Conservation (phyloP, 2,888 invertebrate genomes). For the Merodon equestris region DNA sequence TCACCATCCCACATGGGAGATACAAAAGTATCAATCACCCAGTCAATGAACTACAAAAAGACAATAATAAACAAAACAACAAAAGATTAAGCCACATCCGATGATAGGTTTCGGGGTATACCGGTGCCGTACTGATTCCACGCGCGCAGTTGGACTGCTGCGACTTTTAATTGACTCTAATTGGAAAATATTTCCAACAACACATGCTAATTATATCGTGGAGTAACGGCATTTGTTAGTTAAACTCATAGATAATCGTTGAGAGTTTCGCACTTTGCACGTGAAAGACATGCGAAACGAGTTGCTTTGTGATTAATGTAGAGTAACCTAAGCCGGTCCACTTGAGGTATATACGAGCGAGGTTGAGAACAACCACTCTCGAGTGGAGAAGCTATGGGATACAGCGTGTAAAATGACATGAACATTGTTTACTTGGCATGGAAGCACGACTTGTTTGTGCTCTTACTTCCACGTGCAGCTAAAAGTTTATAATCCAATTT, state of each 20-base stretch:
- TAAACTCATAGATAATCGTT: conserved; percentile 45
- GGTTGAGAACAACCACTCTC: too few species aligned
- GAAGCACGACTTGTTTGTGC: too few species aligned
- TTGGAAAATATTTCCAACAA: conserved; percentile 50
- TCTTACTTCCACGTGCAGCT: too few species aligned
- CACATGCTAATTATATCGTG: conserved; percentile 54
- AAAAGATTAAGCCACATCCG: background rate
- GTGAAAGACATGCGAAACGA: conserved; percentile 36
- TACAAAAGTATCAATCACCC: conserved; percentile 16
- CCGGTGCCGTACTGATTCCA: background rate
- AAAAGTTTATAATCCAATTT: too few species aligned
- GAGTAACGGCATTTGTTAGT: conserved; percentile 49
- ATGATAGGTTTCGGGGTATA: too few species aligned
- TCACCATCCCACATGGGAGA: conserved; percentile 15
- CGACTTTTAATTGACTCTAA: conserved; percentile 60
- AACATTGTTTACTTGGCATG: too few species aligned
- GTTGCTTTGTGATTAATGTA: conserved; percentile 46
- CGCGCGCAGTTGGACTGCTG: conserved; percentile 8
- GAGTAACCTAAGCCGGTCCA: background rate
- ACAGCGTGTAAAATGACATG: too few species aligned
- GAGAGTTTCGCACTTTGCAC: conserved; percentile 49
- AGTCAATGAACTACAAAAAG: conserved; percentile 42
- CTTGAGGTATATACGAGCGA: too few species aligned
- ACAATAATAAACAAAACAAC: background rate
- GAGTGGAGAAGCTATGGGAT: too few species aligned